Conservation (phyloP, 1,140 invertebrate species). For the Ceratoteleas bidentatus region DNA sequence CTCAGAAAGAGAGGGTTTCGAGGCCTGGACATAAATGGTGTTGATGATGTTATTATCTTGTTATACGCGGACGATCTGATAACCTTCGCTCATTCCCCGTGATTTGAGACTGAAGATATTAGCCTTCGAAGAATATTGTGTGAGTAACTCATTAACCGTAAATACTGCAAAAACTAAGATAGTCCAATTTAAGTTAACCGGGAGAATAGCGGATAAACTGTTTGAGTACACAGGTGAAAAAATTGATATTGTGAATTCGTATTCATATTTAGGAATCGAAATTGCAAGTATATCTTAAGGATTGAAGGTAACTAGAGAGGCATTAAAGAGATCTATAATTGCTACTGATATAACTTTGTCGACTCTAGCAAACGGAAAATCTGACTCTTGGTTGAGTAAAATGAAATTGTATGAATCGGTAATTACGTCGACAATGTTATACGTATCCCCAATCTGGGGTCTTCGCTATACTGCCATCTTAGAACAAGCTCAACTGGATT, state of each 20-base stretch:
- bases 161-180: conserved; percentile 4
- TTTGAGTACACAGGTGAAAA: too few species aligned
- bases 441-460: neutral
- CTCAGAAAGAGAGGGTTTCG: neutral
- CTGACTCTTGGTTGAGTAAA: neutral
- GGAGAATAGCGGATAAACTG: too few species aligned
- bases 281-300: neutral
- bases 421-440: neutral
- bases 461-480: neutral
- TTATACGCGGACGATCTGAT: conserved; percentile 1
- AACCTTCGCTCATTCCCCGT: neutral
- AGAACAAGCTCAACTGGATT: neutral
- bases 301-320: neutral
- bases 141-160: neutral
- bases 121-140: conserved; percentile 1
- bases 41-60: neutral
- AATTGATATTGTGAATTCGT: neutral
- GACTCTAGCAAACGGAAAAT: neutral
- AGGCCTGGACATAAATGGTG: neutral
- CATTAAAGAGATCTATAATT: neutral
- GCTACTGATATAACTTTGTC: neutral
- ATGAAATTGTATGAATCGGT: neutral
- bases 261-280: neutral
- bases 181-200: too few species aligned
- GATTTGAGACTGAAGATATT: neutral